These are phyloP conservation scores for Aegypius monachus DNA, from an alignment of 2,113 vertebrate species.

Conservation along the genomic window DNA sequence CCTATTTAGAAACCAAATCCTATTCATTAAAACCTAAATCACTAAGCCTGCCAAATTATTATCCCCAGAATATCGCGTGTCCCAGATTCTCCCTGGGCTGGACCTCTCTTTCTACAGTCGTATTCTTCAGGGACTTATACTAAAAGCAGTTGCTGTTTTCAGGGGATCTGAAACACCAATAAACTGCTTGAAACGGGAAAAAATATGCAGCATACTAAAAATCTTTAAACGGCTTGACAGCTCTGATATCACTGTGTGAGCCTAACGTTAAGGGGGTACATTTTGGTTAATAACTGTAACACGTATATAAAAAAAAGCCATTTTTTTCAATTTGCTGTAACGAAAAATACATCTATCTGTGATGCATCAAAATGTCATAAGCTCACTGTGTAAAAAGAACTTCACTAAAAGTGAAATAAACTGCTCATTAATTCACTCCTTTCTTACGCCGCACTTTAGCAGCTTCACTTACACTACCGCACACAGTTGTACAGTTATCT, in stretches of 20 bases:
- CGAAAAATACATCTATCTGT: not conserved
- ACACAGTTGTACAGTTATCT: not conserved
- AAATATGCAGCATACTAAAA: not conserved
- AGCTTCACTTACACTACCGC: not conserved
- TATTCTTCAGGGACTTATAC: not conserved
- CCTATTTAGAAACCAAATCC: conserved; percentile 51
- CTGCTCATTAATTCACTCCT: not conserved
- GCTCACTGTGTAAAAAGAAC: not conserved
- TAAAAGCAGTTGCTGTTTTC: conserved; percentile 9
- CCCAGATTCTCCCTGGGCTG: conserved; percentile 57
- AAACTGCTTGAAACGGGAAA: not conserved
- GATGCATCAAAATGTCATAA: not conserved
- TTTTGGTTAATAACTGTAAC: not conserved
- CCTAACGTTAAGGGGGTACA: not conserved
- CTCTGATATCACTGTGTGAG: not conserved
- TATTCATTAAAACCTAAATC: conserved; percentile 60
- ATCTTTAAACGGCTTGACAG: not conserved
- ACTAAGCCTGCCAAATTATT: conserved; percentile 62
- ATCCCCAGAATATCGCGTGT: conserved; percentile 41
- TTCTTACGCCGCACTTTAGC: not conserved
- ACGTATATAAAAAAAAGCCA: fast-evolving
- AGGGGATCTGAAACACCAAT: not conserved
- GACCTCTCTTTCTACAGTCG: not conserved
- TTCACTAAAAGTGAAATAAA: not conserved
- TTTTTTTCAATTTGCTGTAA: not conserved